phyloP scores from a whole-genome alignment of 2,797 vertebrate genomes.

The Sylvilagus floridanus region DNA sequence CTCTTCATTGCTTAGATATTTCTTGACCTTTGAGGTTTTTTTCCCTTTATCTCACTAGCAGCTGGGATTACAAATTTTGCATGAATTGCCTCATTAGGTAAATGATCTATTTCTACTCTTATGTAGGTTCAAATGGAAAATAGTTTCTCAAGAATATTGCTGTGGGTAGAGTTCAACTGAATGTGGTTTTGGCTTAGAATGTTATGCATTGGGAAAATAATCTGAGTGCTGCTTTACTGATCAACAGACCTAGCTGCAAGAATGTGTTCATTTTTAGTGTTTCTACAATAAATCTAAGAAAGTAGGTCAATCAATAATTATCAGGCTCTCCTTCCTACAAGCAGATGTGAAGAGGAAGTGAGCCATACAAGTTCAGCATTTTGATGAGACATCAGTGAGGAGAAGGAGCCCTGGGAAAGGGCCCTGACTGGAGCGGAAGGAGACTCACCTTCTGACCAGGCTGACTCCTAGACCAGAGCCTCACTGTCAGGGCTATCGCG shows the following conservation, averaged over 20 bases:
- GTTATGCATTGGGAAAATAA: background rate
- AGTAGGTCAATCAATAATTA: background rate
- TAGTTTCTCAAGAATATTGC: background rate
- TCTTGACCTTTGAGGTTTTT: background rate
- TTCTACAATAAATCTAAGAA: background rate
- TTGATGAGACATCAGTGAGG: background rate
- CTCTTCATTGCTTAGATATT: conserved; percentile 6
- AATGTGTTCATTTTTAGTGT: background rate
- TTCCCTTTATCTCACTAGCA: background rate
- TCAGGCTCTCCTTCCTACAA: background rate
- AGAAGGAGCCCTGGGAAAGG: too few relatives aligned
- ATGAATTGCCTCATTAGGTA: background rate
- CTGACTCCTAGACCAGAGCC: background rate
- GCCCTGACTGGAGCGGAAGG: background rate
- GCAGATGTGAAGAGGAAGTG: background rate
- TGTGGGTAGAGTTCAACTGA: background rate
- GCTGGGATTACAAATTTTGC: background rate
- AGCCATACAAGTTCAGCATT: background rate
- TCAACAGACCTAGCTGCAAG: background rate
- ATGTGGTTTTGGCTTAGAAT: background rate
- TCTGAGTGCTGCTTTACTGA: background rate
- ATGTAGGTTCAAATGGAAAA: conserved; percentile 7
- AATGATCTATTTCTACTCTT: background rate
- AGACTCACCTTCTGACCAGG: too few relatives aligned
- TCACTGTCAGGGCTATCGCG: background rate